These are phyloP conservation scores for Macropis europaea DNA, from an alignment of 2,888 invertebrate genomes.

Conservation along the genomic window DNA sequence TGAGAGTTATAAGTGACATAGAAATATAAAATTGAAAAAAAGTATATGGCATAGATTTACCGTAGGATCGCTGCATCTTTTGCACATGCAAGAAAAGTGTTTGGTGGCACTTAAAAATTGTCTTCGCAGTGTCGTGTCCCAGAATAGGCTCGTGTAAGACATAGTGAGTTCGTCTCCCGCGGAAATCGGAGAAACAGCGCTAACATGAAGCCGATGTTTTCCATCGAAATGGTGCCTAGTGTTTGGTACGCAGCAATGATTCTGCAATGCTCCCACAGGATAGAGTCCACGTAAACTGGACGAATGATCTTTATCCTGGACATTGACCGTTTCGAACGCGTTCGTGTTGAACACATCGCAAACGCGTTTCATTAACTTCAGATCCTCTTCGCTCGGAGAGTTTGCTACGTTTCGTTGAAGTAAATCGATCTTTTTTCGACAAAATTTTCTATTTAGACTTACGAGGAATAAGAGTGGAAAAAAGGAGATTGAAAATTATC, in stretches of 20 bases:
- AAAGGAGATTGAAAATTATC: too few species aligned
- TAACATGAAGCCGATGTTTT: conserved; percentile 83
- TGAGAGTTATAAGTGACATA: too few species aligned
- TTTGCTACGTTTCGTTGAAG: conserved; percentile 81
- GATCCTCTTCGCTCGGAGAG: conserved; percentile 82
- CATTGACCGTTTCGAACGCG: conserved; percentile 84
- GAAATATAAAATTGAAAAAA: not conserved
- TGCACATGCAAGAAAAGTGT: conserved; percentile 85
- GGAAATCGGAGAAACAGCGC: conserved; percentile 83
- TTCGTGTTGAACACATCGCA: conserved; percentile 85
- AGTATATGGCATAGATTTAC: conserved; percentile 64
- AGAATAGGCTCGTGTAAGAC: conserved; percentile 85
- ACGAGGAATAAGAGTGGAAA: not conserved
- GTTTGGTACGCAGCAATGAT: conserved; percentile 87
- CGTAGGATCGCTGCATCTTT: conserved; percentile 85
- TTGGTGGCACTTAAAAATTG: conserved; percentile 85
- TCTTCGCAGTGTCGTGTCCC: conserved; percentile 85
- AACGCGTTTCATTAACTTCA: conserved; percentile 82
- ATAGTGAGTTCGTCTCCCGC: conserved; percentile 85
- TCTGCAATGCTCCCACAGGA: conserved; percentile 85
- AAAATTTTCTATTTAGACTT: not conserved
- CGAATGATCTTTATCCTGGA: conserved; percentile 75
- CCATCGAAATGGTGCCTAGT: conserved; percentile 84
- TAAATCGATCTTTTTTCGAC: conserved; percentile 56
- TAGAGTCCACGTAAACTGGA: conserved; percentile 84